A percentile compares a stretch with the other conserved stretches of the same genome.
These are phyloP conservation scores for Orthochromis malagaraziensis DNA, from an alignment of 2,113 vertebrate genomes.

Conservation along the genomic window DNA sequence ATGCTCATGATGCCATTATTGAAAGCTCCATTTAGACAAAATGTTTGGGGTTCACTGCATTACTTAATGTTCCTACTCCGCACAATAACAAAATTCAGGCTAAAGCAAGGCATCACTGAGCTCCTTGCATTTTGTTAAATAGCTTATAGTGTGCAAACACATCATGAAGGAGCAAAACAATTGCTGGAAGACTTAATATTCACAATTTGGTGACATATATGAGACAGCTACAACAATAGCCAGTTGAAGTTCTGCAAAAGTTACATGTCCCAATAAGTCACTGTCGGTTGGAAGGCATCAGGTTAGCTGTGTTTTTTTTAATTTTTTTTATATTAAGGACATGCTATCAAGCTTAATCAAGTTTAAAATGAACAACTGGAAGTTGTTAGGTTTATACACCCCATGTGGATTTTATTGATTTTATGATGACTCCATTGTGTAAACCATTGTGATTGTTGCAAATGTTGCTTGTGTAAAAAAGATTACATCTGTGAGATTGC, in stretches of 20 bases:
- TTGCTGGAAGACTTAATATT: not conserved
- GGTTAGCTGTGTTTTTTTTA: not conserved
- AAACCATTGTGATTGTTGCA: not conserved
- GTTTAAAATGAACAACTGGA: not conserved
- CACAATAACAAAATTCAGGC: not conserved
- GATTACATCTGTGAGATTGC: not conserved
- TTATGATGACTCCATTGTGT: not conserved
- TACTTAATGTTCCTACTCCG: not conserved
- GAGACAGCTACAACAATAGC: not conserved
- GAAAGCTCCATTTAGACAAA: not conserved
- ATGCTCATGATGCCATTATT: not conserved
- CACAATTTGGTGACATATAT: not conserved
- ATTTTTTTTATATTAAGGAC: not conserved
- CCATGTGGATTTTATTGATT: not conserved
- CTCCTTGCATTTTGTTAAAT: not conserved
- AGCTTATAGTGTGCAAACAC: not conserved
- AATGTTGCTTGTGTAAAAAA: not conserved
- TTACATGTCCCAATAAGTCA: not conserved
- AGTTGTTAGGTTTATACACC: not conserved
- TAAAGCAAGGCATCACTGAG: not conserved
- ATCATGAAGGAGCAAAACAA: not conserved
- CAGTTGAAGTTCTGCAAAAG: not conserved
- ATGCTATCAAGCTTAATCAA: not conserved
- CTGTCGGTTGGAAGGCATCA: not conserved
- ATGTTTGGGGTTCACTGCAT: not conserved